These are phyloP conservation scores for Barypeithes pellucidus DNA, from an alignment of 2,888 invertebrate species.

Conservation along the genomic window DNA sequence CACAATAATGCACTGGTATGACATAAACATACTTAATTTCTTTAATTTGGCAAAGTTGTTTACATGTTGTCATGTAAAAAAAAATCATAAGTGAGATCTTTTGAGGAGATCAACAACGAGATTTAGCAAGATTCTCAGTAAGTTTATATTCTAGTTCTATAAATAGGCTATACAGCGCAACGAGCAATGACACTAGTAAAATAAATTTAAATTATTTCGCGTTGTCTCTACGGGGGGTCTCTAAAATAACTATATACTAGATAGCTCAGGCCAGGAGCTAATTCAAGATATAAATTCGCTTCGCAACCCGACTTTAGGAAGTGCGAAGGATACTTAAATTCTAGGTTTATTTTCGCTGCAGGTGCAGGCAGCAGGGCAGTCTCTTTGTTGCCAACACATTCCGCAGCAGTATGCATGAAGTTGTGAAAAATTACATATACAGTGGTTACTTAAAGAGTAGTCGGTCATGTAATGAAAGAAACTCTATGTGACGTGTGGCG, in stretches of 20 bases:
- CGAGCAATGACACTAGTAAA: slow-evolving; percentile 23
- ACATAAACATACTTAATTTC: too few species aligned
- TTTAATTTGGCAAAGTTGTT: too few species aligned
- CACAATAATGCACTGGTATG: too few species aligned
- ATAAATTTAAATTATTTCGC: slow-evolving; percentile 8
- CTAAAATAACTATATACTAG: slow-evolving; percentile 1
- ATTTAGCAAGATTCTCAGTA: too few species aligned
- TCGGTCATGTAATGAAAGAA: too few species aligned
- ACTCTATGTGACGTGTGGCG: too few species aligned
- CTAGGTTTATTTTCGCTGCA: slow-evolving; percentile 46
- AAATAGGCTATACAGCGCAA: slow-evolving; percentile 12
- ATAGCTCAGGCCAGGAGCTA: slow-evolving; percentile 4
- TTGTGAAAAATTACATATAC: slow-evolving; percentile 21
- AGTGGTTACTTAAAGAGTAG: neutral
- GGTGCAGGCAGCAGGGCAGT: slow-evolving; percentile 31
- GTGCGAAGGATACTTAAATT: slow-evolving; percentile 45
- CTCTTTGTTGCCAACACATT: slow-evolving; percentile 43
- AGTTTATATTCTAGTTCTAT: slow-evolving; percentile 11
- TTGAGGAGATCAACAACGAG: too few species aligned
- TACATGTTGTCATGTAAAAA: too few species aligned
- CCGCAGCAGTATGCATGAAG: slow-evolving; percentile 28
- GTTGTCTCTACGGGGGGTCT: slow-evolving; percentile 20
- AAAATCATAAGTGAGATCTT: too few species aligned
- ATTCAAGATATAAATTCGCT: slow-evolving; percentile 7
- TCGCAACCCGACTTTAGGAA: slow-evolving; percentile 38